Conservation (phyloP, 2,888 invertebrate genomes). For the Eumacrocentrus americanus region DNA sequence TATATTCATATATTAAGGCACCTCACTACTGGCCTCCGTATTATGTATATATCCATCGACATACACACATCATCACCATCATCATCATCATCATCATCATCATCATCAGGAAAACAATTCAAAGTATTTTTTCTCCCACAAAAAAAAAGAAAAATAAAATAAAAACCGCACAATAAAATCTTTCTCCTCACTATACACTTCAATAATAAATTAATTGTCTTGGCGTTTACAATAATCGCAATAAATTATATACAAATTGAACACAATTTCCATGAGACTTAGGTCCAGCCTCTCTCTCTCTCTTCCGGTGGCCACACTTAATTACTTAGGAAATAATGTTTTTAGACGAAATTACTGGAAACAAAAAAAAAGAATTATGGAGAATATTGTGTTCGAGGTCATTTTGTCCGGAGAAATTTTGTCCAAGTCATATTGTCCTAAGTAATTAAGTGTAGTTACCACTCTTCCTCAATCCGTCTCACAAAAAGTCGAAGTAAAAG, state of each 20-base stretch:
- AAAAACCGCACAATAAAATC: constrained; percentile 34
- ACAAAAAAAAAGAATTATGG: neutral
- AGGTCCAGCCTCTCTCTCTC: no score
- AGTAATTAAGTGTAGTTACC: no score
- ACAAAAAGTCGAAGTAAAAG: no score
- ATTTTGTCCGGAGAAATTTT: no score
- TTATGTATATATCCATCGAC: constrained; percentile 41
- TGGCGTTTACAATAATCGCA: constrained; percentile 33
- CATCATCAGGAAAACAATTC: neutral
- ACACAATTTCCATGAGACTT: constrained; percentile 43
- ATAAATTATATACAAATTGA: constrained; percentile 51
- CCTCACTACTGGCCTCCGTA: constrained; percentile 55
- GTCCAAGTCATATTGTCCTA: no score
- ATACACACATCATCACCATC: constrained; percentile 31
- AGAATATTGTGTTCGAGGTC: constrained; percentile 9
- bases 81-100: constrained; percentile 20
- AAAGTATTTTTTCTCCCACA: neutral
- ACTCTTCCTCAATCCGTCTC: no score
- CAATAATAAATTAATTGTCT: constrained; percentile 50
- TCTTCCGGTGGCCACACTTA: no score
- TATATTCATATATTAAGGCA: constrained; percentile 52
- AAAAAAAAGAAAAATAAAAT: constrained; percentile 3
- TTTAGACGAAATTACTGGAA: constrained; percentile 2
- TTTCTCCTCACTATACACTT: constrained; percentile 37
- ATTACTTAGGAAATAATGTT: no score